These are phyloP conservation scores for Natrix natrix DNA, from an alignment of 2,797 vertebrate genomes.

Conservation along the genomic window DNA sequence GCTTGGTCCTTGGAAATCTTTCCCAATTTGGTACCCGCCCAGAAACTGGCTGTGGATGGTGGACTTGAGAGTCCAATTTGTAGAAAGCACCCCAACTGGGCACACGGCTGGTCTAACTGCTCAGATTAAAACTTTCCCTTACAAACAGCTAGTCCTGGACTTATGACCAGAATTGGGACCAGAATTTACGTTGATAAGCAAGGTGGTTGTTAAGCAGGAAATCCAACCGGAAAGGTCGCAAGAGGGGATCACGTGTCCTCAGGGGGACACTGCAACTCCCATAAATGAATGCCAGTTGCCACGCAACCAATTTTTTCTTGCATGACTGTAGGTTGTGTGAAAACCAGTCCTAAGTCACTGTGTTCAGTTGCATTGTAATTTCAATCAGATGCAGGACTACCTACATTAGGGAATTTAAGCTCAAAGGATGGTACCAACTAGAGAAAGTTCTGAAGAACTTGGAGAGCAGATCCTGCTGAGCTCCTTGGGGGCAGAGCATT, in stretches of 20 bases:
- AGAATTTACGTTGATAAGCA: neutral
- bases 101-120: neutral
- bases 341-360: neutral
- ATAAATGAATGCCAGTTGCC: neutral
- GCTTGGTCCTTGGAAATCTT: neutral
- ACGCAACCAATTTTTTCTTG: too few relatives aligned
- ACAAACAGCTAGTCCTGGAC: neutral
- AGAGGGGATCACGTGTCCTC: neutral
- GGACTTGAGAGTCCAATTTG: neutral
- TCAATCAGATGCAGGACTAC: neutral
- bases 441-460: neutral
- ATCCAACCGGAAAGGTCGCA: neutral
- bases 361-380: neutral
- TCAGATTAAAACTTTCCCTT: neutral
- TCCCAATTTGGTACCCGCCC: neutral
- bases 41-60: neutral
- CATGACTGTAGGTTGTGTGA: too few relatives aligned
- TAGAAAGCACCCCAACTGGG: neutral
- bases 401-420: neutral
- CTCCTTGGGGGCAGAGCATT: rapidly evolving
- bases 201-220: neutral
- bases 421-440: too few relatives aligned
- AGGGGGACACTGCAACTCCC: neutral
- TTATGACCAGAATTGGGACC: neutral
- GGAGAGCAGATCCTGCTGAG: neutral